A percentile compares a stretch with the other conserved stretches of the same genome.
phyloP scores from a whole-genome alignment of 2,113 vertebrate species.

The Bufo gargarizans region DNA sequence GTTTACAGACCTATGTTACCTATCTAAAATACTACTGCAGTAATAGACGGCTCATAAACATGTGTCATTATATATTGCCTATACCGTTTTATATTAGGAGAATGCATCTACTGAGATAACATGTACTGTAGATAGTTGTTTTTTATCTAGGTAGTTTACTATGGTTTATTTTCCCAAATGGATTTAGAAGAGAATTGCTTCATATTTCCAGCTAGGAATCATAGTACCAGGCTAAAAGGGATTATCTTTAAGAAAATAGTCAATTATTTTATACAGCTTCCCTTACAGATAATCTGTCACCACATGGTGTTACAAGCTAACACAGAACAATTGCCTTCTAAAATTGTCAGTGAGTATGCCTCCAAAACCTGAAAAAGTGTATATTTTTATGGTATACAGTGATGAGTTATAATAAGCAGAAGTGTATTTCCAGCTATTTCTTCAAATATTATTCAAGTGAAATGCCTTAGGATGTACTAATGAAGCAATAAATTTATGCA shows the following conservation, averaged over 20 bases:
- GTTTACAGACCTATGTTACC: neutral
- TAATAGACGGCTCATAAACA: slow-evolving; percentile 1
- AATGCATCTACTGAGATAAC: neutral
- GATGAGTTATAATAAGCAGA: neutral
- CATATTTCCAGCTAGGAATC: neutral
- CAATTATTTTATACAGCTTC: neutral
- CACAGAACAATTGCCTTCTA: neutral
- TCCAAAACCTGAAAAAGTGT: neutral
- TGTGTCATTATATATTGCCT: neutral
- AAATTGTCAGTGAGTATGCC: neutral
- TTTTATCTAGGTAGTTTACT: slow-evolving; percentile 2
- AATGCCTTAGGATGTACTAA: neutral
- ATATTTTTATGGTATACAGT: neutral
- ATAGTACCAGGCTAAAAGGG: neutral
- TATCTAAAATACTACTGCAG: neutral
- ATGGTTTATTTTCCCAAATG: slow-evolving; percentile 5
- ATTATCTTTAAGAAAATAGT: slow-evolving; percentile 1
- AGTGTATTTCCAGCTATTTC: neutral
- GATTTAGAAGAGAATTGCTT: slow-evolving; percentile 13
- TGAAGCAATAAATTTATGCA: neutral
- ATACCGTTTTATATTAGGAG: neutral
- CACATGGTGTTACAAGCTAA: neutral
- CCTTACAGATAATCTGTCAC: neutral
- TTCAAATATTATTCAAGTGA: neutral
- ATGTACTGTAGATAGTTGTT: neutral